Evolutionary conservation across 2,113 vertebrate genomes (phyloP).

Genomic region (Syngnathus scovelli): DNA sequence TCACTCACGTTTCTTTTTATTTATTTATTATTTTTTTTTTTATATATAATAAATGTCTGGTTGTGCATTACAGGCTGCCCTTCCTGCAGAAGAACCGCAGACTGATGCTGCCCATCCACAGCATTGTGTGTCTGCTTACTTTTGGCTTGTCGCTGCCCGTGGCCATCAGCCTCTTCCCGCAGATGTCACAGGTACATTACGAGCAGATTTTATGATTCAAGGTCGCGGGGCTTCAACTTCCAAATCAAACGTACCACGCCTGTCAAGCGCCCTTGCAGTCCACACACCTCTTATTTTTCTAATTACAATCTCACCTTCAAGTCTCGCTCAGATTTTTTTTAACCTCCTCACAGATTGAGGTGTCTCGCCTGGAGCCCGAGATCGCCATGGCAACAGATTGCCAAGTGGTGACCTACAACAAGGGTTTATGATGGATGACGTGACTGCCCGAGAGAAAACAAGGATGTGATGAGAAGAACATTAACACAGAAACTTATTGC

Average conservation of each 20-base stretch:
- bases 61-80: conserved; percentile 67
- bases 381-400: conserved; percentile 85
- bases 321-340: background rate
- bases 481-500: background rate
- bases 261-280: conserved; percentile 19
- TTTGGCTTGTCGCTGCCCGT: conserved; percentile 92
- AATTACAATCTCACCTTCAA: conserved; percentile 20
- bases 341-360: conserved; percentile 79
- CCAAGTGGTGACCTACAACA: conserved; percentile 93
- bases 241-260: conserved; percentile 44
- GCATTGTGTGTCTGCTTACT: conserved; percentile 89
- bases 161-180: conserved; percentile 97
- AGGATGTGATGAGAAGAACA: background rate
- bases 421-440: conserved; percentile 79
- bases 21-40: background rate
- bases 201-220: background rate
- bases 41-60: background rate
- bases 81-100: conserved; percentile 83
- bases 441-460: conserved; percentile 16
- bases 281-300: background rate
- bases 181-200: conserved; percentile 90
- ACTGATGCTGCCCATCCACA: conserved; percentile 88
- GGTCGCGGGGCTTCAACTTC: conserved; percentile 28
- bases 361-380: conserved; percentile 87
- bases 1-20: conserved; percentile 23